Percentiles rank a stretch among this genome's conserved stretches.
Evolutionary conservation across 92 coral and sea anemone species (phyloP).

Genomic region (Heteractis magnifica): DNA sequence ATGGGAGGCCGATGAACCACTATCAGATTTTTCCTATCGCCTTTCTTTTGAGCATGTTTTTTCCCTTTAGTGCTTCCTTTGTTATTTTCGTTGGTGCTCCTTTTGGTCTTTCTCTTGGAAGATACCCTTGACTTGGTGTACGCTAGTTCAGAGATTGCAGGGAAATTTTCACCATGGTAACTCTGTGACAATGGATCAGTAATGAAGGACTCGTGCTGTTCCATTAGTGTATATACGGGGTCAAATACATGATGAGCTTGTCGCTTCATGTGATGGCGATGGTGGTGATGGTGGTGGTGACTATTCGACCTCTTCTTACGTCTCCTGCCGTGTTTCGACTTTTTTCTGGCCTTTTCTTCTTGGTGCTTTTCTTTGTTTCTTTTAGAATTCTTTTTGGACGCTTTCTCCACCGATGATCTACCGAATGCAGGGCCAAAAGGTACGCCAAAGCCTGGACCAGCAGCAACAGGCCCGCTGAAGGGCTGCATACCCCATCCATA

Average conservation of each 20-base stretch:
- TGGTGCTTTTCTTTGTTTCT: neutral
- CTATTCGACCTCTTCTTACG: slow-evolving; percentile 36
- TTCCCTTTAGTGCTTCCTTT: neutral
- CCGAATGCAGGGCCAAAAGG: slow-evolving; percentile 38
- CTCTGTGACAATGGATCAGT: slow-evolving; percentile 39
- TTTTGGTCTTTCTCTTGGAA: slow-evolving; percentile 2
- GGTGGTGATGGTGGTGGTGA: slow-evolving; percentile 34
- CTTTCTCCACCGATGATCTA: slow-evolving; percentile 70
- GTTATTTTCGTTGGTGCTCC: neutral
- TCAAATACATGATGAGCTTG: slow-evolving; percentile 39
- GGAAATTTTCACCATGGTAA: slow-evolving; percentile 22
- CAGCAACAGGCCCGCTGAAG: neutral
- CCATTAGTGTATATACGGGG: slow-evolving; percentile 52
- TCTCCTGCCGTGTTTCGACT: slow-evolving; percentile 7
- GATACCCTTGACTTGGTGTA: slow-evolving; percentile 62
- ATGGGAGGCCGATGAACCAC: slow-evolving; percentile 88
- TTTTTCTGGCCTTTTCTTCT: slow-evolving; percentile 18
- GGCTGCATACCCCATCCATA: slow-evolving; percentile 71
- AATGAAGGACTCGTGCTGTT: slow-evolving; percentile 34
- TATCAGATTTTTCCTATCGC: slow-evolving; percentile 74
- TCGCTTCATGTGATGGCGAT: slow-evolving; percentile 34
- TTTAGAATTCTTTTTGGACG: slow-evolving; percentile 15
- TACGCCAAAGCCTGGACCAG: neutral
- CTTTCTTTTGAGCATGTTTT: slow-evolving; percentile 28
- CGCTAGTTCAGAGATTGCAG: slow-evolving; percentile 27